Base-by-base conservation (phyloP, 2,113 vertebrate genomes). In the Fulmarus glacialis region DNA sequence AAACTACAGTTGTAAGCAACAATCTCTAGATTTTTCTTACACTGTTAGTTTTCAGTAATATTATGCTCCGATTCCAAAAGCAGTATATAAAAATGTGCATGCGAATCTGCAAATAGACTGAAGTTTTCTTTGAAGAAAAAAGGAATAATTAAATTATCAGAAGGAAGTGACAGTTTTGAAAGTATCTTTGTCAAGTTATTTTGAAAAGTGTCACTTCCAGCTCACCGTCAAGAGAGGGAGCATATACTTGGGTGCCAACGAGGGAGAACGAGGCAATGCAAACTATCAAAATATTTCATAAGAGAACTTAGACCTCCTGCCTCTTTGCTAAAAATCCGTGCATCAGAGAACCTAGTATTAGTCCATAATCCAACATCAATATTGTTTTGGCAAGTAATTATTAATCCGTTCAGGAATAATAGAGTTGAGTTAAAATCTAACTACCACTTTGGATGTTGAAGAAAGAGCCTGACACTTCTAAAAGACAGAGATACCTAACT, bases 141-240 rank as follows among this genome's bases (percentile, higher is more conserved):
- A 63, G 20, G 56, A 94, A 82, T 95, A 90, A 82, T 80, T 82
- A 82, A 86, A 91, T 83, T 86, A 56, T 66, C 62, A 29, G 36
- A 82, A 79, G 23, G 62, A 87, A 91, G 52, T 58, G 77, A 87
- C 53, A 91, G 64, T 53, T 97, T 58, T 60, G 22, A 91, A 94
- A 89, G 88, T 47, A 85, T 82, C 60, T 91, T 84, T 95, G 81
- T 94, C 52, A 72, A 56, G 83, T 38, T 91, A 53, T 90, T 95
- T 93, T 92, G 92, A 8, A 84, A 90, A 74, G 73, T 68, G 77
- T 72, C 83, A 72, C 73, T 96, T 95, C 38, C 83, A 89, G 81
- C 87, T 94, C 53, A 60, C 60, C 1, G 1, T 92, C 47, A 85
- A 94, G 78, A 92, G 85, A 82, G 71, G 82, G 71, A 88, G 81